Conservation (phyloP, 1,140 invertebrate species). For the Pemphigus obesinymphae region DNA sequence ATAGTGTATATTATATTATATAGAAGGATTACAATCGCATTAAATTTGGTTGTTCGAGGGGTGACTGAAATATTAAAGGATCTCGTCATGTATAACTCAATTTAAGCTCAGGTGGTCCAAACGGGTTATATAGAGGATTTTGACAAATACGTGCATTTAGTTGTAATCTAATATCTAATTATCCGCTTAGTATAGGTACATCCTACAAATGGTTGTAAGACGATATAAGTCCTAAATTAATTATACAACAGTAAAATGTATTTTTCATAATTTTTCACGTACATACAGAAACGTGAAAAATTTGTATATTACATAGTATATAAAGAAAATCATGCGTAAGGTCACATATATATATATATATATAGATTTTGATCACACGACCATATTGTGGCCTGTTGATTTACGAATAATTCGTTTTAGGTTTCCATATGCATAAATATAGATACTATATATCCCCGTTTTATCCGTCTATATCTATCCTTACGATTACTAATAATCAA, state of each 20-base stretch:
- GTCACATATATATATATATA: too few species aligned
- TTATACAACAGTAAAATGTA: not conserved
- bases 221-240: not conserved
- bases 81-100: slow-evolving; percentile 8
- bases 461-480: too few species aligned
- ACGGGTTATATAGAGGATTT: not conserved
- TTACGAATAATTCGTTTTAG: too few species aligned
- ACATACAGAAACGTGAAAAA: too few species aligned
- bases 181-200: not conserved
- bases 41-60: slow-evolving; percentile 7
- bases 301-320: too few species aligned
- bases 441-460: too few species aligned
- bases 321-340: too few species aligned
- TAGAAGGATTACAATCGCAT: slow-evolving; percentile 6
- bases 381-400: too few species aligned
- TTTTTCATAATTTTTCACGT: not conserved
- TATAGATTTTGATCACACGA: too few species aligned
- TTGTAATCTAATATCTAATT: not conserved
- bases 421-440: too few species aligned
- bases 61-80: slow-evolving; percentile 19
- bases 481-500: too few species aligned
- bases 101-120: slow-evolving; percentile 26
- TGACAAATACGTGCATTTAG: not conserved
- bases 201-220: not conserved
- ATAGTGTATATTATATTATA: too few species aligned